These are phyloP conservation scores for Subanguina moxae DNA, from an alignment of 1,140 invertebrate genomes.

Conservation along the genomic window DNA sequence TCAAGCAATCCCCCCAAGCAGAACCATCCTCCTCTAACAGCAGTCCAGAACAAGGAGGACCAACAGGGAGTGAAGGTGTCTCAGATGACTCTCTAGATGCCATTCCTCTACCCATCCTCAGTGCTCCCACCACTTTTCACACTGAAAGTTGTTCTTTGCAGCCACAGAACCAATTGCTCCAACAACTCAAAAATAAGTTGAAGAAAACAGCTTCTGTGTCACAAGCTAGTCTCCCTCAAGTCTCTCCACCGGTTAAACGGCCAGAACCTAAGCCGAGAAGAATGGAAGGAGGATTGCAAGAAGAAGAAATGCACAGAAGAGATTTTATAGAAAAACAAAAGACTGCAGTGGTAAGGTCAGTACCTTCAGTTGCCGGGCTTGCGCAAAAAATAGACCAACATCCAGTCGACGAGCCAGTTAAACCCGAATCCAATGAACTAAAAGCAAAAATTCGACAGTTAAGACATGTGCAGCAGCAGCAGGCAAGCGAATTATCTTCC, in stretches of 20 bases:
- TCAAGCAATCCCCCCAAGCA: slow-evolving; percentile 24
- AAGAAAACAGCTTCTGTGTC: slow-evolving; percentile 44
- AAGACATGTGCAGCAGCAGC: slow-evolving; percentile 47
- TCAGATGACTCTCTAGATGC: slow-evolving; percentile 51
- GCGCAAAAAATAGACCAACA: not conserved
- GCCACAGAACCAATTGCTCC: slow-evolving; percentile 30
- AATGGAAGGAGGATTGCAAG: slow-evolving; percentile 19
- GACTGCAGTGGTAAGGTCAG: not conserved
- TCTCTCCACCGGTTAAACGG: slow-evolving; percentile 11
- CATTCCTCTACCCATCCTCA: slow-evolving; percentile 21
- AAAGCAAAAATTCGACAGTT: slow-evolving; percentile 48
- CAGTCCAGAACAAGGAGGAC: not conserved
- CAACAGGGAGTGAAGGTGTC: slow-evolving; percentile 16
- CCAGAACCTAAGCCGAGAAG: slow-evolving; percentile 46
- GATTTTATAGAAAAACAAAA: not conserved
- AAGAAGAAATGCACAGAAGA: slow-evolving; percentile 10
- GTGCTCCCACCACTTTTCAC: slow-evolving; percentile 24
- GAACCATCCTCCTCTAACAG: not conserved
- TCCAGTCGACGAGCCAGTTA: not conserved
- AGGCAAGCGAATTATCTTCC: not conserved
- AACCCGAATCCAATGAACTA: slow-evolving; percentile 35
- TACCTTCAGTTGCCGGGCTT: not conserved
- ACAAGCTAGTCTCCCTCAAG: not conserved
- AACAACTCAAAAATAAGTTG: slow-evolving; percentile 47
- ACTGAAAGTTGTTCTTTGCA: not conserved